Conservation (phyloP, 1,140 invertebrate genomes). For the Macrosteles quadrilineatus region DNA sequence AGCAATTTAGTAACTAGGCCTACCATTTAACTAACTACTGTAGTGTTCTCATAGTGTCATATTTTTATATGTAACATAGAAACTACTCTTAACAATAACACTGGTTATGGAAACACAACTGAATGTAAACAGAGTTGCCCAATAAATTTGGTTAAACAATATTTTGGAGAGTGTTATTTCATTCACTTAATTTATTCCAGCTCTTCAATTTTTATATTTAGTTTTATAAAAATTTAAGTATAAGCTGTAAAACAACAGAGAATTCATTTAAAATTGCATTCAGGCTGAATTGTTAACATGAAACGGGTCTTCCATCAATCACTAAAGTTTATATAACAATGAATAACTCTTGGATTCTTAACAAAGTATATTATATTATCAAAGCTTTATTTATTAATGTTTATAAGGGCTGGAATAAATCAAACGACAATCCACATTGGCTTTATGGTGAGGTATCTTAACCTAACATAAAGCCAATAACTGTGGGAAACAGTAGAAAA, state of each 20-base stretch:
- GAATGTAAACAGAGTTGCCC: conserved; percentile 50
- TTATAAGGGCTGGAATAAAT: conserved; percentile 1
- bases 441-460: neutral
- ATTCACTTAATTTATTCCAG: conserved; percentile 25
- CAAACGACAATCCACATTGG: neutral
- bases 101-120: conserved; percentile 48
- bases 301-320: too few species aligned
- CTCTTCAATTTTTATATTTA: too few species aligned
- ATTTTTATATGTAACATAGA: conserved; percentile 21
- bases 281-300: too few species aligned
- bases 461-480: neutral
- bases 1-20: neutral
- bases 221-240: too few species aligned
- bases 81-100: conserved; percentile 32
- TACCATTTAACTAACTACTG: neutral
- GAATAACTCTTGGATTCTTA: too few species aligned
- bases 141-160: conserved; percentile 59
- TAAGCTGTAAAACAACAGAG: too few species aligned
- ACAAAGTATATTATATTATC: too few species aligned
- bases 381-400: neutral
- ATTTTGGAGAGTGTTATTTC: conserved; percentile 15
- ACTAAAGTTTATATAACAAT: too few species aligned
- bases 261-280: too few species aligned
- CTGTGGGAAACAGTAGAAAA: conserved; percentile 31
- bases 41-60: conserved; percentile 6